phyloP scores from a whole-genome alignment of 1,140 invertebrate species.

The Dreissena rostriformis region DNA sequence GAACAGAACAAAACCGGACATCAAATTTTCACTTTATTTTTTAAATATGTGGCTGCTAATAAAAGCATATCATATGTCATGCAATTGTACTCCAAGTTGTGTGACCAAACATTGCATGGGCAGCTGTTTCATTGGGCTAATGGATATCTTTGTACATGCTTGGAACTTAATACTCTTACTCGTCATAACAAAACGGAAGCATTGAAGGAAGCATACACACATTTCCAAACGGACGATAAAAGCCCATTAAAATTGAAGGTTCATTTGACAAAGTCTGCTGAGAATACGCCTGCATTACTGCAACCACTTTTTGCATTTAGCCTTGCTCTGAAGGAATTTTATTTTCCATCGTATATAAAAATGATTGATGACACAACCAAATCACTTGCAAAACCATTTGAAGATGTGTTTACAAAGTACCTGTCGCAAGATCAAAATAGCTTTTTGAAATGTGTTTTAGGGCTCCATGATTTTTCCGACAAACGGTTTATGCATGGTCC shows the following conservation, averaged over 20 bases:
- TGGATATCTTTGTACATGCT: background rate
- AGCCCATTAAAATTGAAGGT: background rate
- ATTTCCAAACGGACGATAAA: background rate
- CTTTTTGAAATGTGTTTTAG: conserved; percentile 15
- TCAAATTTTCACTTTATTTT: conserved; percentile 4
- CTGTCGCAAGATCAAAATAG: background rate
- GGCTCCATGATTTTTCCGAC: conserved; percentile 19
- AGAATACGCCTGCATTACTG: background rate
- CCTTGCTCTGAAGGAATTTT: conserved; percentile 14
- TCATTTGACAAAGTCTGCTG: background rate
- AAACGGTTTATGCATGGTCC: conserved; percentile 1
- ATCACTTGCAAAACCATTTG: background rate
- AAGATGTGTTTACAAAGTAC: background rate
- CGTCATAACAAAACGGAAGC: background rate
- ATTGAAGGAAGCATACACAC: background rate
- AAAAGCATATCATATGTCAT: background rate
- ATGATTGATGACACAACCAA: conserved; percentile 15
- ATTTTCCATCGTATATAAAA: background rate
- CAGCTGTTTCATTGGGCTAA: background rate
- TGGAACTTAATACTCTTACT: conserved; percentile 18
- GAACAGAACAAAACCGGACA: background rate
- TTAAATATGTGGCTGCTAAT: conserved; percentile 3
- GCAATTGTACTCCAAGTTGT: conserved; percentile 10
- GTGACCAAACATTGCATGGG: background rate
- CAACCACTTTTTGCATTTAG: background rate